Base-by-base conservation (phyloP, 2,113 vertebrate genomes). In the Lophius piscatorius region DNA sequence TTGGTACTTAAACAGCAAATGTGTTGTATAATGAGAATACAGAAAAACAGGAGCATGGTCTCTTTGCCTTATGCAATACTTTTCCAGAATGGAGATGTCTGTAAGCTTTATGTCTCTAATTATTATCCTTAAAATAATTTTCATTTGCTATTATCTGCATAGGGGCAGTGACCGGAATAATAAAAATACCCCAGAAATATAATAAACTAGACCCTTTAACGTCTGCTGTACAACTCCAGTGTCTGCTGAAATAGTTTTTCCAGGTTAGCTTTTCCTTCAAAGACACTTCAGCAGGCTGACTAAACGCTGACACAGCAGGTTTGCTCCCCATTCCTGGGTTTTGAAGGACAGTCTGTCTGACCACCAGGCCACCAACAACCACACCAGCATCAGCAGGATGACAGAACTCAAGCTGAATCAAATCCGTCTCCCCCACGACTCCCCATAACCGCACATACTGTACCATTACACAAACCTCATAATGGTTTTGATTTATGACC, bases 401-500 rank as follows among this genome's bases (percentile, higher is more conserved):
- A 58, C 63, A 48, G 36, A 66, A 76, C 61, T 59, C 45, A n/a
- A 60, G 55, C 71, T 16, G 35, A 51, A 64, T 51, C 65, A 12
- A 63, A 60, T 61, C 52, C 2, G 33, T 57, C 61, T 72, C 45
- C 24, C 49, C 59, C 62, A 57, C 2, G 6, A 38, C 48, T 75
- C 59, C 63, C 46, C 49, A 4, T 52, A 47, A 77, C 58, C 24
- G 45, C 70, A 42, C 47, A 1, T 23, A 61, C 55, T 22, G 76
- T 70, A 59, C 68, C 60, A 75, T 84, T 85, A 72, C 61, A 67
- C 61, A 79, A 83, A 86, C 80, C 85, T 87, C 85, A 83, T 84
- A 80, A 85, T 35, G 46, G 21, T 64, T 76, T 58, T 85, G 86
- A 89, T 87, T 87, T 82, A 90, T 79, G 60, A 57, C 70, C 76